phyloP scores from a whole-genome alignment of 2,797 vertebrate species.

The Sebastes flavidus region DNA sequence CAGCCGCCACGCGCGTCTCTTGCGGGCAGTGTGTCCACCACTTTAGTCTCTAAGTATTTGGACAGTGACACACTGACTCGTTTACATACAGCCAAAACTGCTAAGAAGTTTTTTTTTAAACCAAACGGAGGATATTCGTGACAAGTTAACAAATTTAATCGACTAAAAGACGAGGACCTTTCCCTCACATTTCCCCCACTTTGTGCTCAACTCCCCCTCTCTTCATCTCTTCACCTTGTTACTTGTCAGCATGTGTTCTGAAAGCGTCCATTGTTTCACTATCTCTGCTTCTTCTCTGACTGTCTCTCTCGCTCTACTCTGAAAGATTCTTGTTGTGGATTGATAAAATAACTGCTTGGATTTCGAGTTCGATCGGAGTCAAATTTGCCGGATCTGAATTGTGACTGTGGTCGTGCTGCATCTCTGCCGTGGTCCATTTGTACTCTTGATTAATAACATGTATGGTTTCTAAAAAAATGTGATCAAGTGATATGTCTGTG shows the following conservation, averaged over 20 bases:
- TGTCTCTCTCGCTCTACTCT: background rate
- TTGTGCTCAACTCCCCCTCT: background rate
- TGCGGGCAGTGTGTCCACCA: no score
- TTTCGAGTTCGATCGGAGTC: background rate
- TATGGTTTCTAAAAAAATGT: slow-evolving; percentile 9
- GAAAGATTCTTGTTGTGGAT: background rate
- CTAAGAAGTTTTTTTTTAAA: background rate
- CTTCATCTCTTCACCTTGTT: background rate
- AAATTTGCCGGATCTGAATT: background rate
- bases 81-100: background rate
- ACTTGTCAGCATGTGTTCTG: background rate
- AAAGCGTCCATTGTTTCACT: background rate
- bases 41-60: no score
- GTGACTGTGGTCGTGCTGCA: background rate
- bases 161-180: slow-evolving; percentile 51
- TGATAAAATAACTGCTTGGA: background rate
- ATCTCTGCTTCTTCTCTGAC: background rate
- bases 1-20: no score
- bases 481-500: background rate
- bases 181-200: background rate
- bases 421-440: background rate
- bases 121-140: background rate
- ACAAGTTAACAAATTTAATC: slow-evolving; percentile 11
- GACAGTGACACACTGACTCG: background rate
- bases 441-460: background rate